Conservation (phyloP, 2,113 vertebrate species). For the Rhadina sibilatrix region DNA sequence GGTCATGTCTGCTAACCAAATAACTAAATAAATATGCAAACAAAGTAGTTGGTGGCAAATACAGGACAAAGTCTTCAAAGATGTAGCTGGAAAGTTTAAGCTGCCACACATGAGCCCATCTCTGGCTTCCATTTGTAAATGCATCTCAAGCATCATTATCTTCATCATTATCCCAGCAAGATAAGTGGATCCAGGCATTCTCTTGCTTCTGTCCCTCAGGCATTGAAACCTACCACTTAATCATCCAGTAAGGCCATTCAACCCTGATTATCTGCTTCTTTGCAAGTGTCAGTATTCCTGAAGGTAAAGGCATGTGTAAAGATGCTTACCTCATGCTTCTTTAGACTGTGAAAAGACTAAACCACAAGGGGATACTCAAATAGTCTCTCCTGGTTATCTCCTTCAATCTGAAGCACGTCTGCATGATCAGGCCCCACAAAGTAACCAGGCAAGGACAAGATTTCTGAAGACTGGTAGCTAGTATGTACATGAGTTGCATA, state of each 20-base stretch:
- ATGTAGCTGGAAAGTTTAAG: background rate
- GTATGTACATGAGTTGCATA: background rate
- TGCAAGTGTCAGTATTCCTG: background rate
- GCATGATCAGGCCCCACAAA: background rate
- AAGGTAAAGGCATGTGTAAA: background rate
- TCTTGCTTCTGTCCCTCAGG: background rate
- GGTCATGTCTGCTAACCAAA: background rate
- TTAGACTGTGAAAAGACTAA: background rate
- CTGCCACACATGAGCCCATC: fast-evolving
- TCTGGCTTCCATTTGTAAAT: background rate
- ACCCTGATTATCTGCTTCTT: background rate
- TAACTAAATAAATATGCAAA: background rate
- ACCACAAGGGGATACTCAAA: background rate
- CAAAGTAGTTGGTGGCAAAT: background rate
- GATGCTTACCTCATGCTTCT: background rate
- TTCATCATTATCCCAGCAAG: background rate
- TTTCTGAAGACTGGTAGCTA: background rate
- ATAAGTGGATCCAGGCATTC: background rate
- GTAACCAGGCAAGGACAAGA: background rate
- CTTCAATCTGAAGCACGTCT: background rate
- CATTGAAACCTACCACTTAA: background rate
- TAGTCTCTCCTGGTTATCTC: background rate
- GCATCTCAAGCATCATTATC: background rate
- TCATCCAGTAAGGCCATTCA: background rate
- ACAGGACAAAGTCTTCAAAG: background rate